Conservation (phyloP, 1,140 invertebrate genomes). For the Halyomorpha halys region DNA sequence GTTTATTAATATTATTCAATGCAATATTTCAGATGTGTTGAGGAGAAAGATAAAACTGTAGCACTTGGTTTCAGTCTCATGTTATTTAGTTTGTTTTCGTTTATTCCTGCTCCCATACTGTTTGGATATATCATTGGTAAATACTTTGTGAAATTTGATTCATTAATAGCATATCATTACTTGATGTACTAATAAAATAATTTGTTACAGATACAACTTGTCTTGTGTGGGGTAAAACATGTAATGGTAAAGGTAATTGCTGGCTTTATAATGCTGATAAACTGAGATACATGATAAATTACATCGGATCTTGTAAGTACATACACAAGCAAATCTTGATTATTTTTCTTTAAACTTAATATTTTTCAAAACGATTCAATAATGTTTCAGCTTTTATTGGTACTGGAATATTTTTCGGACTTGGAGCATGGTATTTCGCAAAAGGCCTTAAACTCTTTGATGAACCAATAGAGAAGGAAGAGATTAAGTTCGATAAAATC, state of each 20-base stretch:
- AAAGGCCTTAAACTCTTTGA: too few species aligned
- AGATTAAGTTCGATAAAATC: too few species aligned
- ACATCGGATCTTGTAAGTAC: slow-evolving; percentile 47
- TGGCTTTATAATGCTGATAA: slow-evolving; percentile 57
- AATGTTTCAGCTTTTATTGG: too few species aligned
- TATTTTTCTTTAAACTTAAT: too few species aligned
- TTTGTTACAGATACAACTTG: slow-evolving; percentile 39
- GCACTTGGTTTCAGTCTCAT: slow-evolving; percentile 57
- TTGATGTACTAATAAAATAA: not conserved
- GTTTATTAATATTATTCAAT: too few species aligned
- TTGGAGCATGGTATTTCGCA: too few species aligned
- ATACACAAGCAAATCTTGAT: too few species aligned
- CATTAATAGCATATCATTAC: too few species aligned
- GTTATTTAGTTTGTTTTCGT: slow-evolving; percentile 54
- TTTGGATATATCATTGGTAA: slow-evolving; percentile 60
- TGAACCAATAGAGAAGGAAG: too few species aligned
- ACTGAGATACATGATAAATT: slow-evolving; percentile 52
- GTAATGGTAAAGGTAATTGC: slow-evolving; percentile 57
- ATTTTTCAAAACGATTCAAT: too few species aligned
- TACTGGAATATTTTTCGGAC: too few species aligned
- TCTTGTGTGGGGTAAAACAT: slow-evolving; percentile 62
- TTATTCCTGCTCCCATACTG: slow-evolving; percentile 60
- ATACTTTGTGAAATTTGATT: not conserved
- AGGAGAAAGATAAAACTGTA: slow-evolving; percentile 59
- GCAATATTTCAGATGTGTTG: slow-evolving; percentile 49